These are phyloP conservation scores for Acrobasis consociella DNA, from an alignment of 2,888 invertebrate genomes.

Conservation along the genomic window DNA sequence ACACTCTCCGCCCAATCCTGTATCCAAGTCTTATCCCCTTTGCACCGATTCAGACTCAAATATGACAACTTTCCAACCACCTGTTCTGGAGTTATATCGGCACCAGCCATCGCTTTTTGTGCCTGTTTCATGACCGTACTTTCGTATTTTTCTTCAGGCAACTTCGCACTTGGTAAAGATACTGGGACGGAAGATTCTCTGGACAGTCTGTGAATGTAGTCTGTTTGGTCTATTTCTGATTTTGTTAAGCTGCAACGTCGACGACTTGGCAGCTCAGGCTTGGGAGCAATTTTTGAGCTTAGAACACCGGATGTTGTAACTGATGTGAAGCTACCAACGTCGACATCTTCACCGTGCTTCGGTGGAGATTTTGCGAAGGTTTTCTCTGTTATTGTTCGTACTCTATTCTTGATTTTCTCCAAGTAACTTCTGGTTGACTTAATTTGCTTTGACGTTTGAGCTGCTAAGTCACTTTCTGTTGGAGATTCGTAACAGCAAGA, in stretches of 20 bases:
- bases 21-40: conserved; percentile 83
- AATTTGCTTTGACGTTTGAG: conserved; percentile 75
- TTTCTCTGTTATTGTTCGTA: conserved; percentile 80
- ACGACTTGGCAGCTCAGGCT: conserved; percentile 54
- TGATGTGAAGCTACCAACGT: conserved; percentile 86
- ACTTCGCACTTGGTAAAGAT: conserved; percentile 61
- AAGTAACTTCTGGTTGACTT: conserved; percentile 82
- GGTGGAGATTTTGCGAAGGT: conserved; percentile 80
- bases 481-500: conserved; percentile 84
- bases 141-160: conserved; percentile 64
- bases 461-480: conserved; percentile 69
- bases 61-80: conserved; percentile 72
- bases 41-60: conserved; percentile 74
- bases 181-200: conserved; percentile 75
- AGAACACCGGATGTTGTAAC: conserved; percentile 88
- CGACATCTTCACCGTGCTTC: conserved; percentile 69
- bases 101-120: conserved; percentile 61
- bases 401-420: conserved; percentile 84
- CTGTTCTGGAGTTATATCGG: conserved; percentile 60
- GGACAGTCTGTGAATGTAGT: conserved; percentile 77
- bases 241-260: conserved; percentile 85
- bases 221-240: conserved; percentile 86
- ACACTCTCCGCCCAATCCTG: conserved; percentile 86
- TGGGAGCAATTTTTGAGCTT: conserved; percentile 72
- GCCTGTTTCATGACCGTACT: conserved; percentile 69